phyloP scores from a whole-genome alignment of 35 echinoderm and acorn worm species.

The Diadema setosum region DNA sequence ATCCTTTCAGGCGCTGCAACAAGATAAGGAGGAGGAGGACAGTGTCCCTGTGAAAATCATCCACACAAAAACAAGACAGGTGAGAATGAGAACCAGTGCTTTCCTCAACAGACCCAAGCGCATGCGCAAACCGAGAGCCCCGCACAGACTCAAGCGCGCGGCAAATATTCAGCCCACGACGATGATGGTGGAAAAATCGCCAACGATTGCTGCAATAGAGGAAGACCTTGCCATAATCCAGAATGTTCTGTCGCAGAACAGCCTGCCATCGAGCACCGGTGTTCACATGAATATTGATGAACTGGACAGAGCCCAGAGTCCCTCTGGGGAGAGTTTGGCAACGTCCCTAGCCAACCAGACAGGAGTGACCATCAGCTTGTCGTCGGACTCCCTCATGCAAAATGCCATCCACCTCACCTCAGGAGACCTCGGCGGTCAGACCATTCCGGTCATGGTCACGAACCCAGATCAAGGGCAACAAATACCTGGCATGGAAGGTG shows the following conservation, averaged over 20 bases:
- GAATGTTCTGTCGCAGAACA: not conserved
- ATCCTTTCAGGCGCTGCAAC: not conserved
- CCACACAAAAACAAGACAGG: conserved; percentile 76
- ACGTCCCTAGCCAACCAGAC: not conserved
- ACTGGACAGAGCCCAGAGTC: not conserved
- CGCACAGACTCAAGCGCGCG: not conserved
- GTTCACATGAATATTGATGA: not conserved
- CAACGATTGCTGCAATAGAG: not conserved
- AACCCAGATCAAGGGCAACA: not conserved
- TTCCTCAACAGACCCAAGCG: not conserved
- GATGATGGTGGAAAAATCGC: not conserved
- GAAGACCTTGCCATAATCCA: conserved; percentile 14
- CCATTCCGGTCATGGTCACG: not conserved
- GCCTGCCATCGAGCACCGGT: not conserved
- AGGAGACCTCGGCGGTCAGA: not conserved
- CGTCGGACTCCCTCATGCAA: not conserved
- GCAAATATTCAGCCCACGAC: not conserved
- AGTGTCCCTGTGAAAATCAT: conserved; percentile 43
- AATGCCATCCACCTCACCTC: not conserved
- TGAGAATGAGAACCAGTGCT: conserved; percentile 43
- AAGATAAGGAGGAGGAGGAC: not conserved
- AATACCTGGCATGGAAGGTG: not conserved
- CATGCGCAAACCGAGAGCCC: not conserved
- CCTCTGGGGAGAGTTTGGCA: not conserved
- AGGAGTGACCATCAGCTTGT: not conserved